Conservation (phyloP, 2,113 vertebrate genomes). For the Ahaetulla prasina region DNA sequence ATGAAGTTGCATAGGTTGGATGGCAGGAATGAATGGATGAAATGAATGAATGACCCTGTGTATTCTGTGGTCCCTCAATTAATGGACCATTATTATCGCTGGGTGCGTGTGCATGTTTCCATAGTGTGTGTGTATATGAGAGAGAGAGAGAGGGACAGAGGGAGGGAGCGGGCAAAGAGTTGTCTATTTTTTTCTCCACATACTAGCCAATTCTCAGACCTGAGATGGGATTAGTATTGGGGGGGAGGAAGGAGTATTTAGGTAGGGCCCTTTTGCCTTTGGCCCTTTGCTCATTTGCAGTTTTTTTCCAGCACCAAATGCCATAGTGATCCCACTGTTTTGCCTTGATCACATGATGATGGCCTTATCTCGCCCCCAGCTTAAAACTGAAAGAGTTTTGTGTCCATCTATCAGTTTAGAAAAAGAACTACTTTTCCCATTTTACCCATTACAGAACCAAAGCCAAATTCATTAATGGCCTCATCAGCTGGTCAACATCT, state of each 20-base stretch:
- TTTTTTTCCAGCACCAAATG: not conserved
- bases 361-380: not conserved
- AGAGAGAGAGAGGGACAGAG: not conserved
- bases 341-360: not conserved
- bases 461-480: not conserved
- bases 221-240: not conserved
- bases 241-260: not conserved
- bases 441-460: not conserved
- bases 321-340: not conserved
- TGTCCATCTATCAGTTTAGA: not conserved
- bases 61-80: not conserved
- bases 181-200: not conserved
- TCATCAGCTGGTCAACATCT: not conserved
- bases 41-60: not conserved
- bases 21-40: not conserved
- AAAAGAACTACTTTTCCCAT: not conserved
- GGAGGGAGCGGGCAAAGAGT: not conserved
- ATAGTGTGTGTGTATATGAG: not conserved
- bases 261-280: not conserved
- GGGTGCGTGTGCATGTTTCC: not conserved
- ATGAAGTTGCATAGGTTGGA: not conserved
- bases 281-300: not conserved
- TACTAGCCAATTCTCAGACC: not conserved
- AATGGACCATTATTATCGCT: not conserved
- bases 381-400: not conserved